Evolutionary conservation across 2,888 invertebrate species (phyloP), one percentile per base, ranked within the genome.

Genomic region (Pristionchus maxplancki): DNA sequence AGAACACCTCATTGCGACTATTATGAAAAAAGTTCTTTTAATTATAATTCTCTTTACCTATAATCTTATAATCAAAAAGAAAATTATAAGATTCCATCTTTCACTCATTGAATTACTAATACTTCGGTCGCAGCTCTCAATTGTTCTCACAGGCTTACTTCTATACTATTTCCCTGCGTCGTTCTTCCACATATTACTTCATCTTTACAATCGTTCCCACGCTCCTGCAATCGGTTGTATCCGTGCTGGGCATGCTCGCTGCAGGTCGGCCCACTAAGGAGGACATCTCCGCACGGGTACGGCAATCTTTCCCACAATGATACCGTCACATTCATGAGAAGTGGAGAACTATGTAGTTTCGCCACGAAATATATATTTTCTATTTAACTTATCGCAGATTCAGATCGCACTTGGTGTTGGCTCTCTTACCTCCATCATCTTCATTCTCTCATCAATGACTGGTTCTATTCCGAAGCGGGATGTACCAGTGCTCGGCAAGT

Each of bases 181-280:
- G 71, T 37, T 71, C 71, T 24, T 71, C 71, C 20, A 71, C 71
- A 17, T 71, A 71, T 40, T 71, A 71, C 24, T 40, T 71, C 24
- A 40, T 71, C 71, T 71, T 37, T 40, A 71, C 71, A 37, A 71
- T 71, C 71, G 17, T 71, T 17, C 71, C 71, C 71, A 71, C 71
- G 1, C 40, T 71, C 71, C 71, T 71, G 4, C 71, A 71, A 40
- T 71, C 71, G 31, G 37, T 71, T 9, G 71, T 40, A 31, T 37
- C 37, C 17, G 71, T 71, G 37, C 20, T 71, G 6, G 71, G 71
- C 37, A 71, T 71, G 71, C 37, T 71, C 4, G 71, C 37, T 6
- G 71, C 17, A 15, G 40, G 71, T 20, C 37, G 71, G 31, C 71
- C 71, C 20, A 71, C 71, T 8, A 71, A 71, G 37, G 71, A 71